Base-by-base conservation (phyloP, 2,888 invertebrate species). In the Amphimallon solstitiale region DNA sequence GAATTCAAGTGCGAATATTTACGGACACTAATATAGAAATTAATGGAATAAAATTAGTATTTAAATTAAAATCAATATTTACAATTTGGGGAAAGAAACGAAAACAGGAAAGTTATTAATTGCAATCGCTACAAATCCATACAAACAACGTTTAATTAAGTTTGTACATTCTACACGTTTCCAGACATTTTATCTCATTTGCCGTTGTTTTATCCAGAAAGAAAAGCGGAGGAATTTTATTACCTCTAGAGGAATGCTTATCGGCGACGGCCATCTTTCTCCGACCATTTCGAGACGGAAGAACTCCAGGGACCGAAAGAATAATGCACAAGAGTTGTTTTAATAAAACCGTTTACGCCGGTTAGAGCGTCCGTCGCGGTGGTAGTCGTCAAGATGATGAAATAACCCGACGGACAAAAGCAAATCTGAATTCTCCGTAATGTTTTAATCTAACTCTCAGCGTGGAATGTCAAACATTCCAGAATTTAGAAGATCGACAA, bases 381-480 rank as follows among this genome's bases (percentile, higher is more conserved):
- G 29, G 29, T 9, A 29, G 29, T 9, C 29, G 29, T 17, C 23
- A 29, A 49, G 23, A 49, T 49, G 23, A 29, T 49, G 48, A 12
- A 49, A 49, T 29, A 7, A 12, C 59, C 10, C 19, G 38, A 10
- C 19, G 43, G 9, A 29, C 19, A 43, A 21, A 12, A 34, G 43
- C 19, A 59, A 43, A 43, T 59, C 21, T 59, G 59, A 59, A 59
- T 59, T 59, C 43, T 29, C 14, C 12, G 48, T 49, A 40, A 59
- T 40, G 40, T 59, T 43, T 59, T 59, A 59, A 59, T 59, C 43
- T 40, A 12, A 19, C n/a, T 15, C 23, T 12, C 21, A 23, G 40
- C 17, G 17, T 23, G 43, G 59, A 59, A 59, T 59, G 43, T 40
- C 29, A 59, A 59, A 59, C 23, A 59, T 59, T 59, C 12, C 14